These are phyloP conservation scores for Anoplophora glabripennis DNA, from an alignment of 1,140 invertebrate species.

Conservation along the genomic window DNA sequence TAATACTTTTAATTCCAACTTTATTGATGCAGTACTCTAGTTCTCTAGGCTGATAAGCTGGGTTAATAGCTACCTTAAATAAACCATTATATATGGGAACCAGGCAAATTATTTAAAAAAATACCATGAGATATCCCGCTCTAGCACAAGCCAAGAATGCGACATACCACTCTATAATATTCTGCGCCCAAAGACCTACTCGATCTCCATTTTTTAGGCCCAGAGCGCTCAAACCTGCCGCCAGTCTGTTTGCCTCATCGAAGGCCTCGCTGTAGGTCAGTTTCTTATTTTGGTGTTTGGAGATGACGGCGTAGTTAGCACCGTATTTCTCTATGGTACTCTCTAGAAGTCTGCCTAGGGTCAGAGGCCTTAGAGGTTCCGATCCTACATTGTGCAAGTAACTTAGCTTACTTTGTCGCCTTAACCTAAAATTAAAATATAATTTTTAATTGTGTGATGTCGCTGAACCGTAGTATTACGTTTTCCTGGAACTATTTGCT, in stretches of 20 bases:
- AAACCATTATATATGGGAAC: neutral
- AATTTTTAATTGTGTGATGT: no score
- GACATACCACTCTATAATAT: constrained; percentile 79
- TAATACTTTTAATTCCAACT: constrained; percentile 68
- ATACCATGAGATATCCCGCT: constrained; percentile 77
- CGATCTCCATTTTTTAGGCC: constrained; percentile 79
- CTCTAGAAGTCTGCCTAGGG: constrained; percentile 62
- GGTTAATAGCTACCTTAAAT: constrained; percentile 78
- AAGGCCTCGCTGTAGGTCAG: constrained; percentile 64
- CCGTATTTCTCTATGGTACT: constrained; percentile 56
- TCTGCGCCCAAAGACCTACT: constrained; percentile 87
- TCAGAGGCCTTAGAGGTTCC: constrained; percentile 58
- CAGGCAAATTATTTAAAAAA: neutral
- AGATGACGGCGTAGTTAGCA: constrained; percentile 59
- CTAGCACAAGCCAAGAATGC: constrained; percentile 74
- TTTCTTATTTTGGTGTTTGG: constrained; percentile 58
- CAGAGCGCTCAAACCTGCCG: constrained; percentile 72
- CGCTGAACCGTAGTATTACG: no score
- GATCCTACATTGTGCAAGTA: constrained; percentile 56
- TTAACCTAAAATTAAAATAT: constrained; percentile 22
- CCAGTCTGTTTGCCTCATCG: constrained; percentile 70
- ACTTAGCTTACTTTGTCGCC: constrained; percentile 34
- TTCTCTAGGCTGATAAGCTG: constrained; percentile 74
- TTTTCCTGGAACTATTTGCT: no score
- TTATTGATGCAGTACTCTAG: constrained; percentile 78